Percentiles rank a stretch among this genome's conserved stretches.
Evolutionary conservation across 30 jellyfish, hydroid and myxozoan genomes (phyloP).

Genomic region (Hydractinia symbiolongicarpus): DNA sequence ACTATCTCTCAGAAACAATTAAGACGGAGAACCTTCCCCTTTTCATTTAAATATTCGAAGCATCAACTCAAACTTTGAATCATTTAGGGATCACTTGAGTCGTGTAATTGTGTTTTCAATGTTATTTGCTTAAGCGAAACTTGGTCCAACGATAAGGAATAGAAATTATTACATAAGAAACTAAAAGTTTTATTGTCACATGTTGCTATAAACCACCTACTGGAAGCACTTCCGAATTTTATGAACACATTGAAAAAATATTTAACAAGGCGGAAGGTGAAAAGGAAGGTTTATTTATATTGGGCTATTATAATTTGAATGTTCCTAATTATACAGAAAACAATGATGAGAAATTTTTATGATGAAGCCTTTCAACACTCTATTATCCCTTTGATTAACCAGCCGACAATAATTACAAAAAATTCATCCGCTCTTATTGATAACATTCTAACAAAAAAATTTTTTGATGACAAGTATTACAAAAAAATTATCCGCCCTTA

Average conservation of each 20-base stretch:
- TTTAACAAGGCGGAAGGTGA: background rate
- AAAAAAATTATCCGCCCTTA: background rate
- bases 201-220: slow-evolving; percentile 27
- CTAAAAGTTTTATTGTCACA: slow-evolving; percentile 5
- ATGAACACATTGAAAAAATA: background rate
- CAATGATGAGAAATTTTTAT: background rate
- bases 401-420: background rate
- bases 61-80: background rate
- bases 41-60: background rate
- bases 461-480: background rate
- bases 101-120: background rate
- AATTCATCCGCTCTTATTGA: slow-evolving; percentile 1
- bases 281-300: background rate
- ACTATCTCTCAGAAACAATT: too few species aligned
- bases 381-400: slow-evolving; percentile 4
- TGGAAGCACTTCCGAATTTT: background rate
- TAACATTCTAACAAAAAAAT: too few species aligned
- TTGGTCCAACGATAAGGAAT: slow-evolving; percentile 9
- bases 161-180: slow-evolving; percentile 16
- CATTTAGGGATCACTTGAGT: background rate
- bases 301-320: background rate
- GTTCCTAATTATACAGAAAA: background rate
- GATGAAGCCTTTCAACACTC: background rate
- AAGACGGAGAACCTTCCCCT: background rate
- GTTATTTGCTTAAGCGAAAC: slow-evolving; percentile 1